phyloP scores from a whole-genome alignment of 2,888 invertebrate genomes.

The Alitta virens region DNA sequence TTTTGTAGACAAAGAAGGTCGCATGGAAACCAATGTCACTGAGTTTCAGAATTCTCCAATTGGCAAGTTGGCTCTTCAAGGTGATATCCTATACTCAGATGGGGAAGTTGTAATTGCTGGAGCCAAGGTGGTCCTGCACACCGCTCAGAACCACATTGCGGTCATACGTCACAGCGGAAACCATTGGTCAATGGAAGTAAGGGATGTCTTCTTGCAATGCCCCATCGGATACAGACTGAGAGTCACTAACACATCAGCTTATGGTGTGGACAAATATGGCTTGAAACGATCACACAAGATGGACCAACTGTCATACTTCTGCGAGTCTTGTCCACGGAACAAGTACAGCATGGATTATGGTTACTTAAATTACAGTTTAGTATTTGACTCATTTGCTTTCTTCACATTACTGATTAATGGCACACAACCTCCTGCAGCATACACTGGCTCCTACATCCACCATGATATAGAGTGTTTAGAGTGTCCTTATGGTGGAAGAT shows the following conservation, averaged over 20 bases:
- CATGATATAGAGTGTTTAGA: slow-evolving; percentile 29
- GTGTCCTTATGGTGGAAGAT: slow-evolving; percentile 32
- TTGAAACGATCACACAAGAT: slow-evolving; percentile 24
- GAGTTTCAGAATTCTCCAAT: slow-evolving; percentile 14
- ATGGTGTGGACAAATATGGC: slow-evolving; percentile 25
- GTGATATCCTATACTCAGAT: slow-evolving; percentile 32
- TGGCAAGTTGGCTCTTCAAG: slow-evolving; percentile 14
- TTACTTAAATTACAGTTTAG: slow-evolving; percentile 30
- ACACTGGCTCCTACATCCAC: slow-evolving; percentile 30
- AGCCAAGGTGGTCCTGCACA: slow-evolving; percentile 18
- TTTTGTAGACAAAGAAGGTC: slow-evolving; percentile 25
- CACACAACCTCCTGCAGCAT: slow-evolving; percentile 24
- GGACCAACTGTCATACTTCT: slow-evolving; percentile 32
- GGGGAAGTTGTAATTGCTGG: slow-evolving; percentile 23
- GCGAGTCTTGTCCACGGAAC: slow-evolving; percentile 31
- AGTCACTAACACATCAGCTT: slow-evolving; percentile 31
- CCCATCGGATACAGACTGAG: slow-evolving; percentile 28
- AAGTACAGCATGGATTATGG: slow-evolving; percentile 33
- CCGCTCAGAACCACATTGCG: slow-evolving; percentile 26
- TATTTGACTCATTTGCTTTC: slow-evolving; percentile 24
- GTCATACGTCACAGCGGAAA: slow-evolving; percentile 30
- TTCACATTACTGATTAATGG: slow-evolving; percentile 31
- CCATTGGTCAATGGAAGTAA: slow-evolving; percentile 30
- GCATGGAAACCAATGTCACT: slow-evolving; percentile 9
- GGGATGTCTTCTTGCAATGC: slow-evolving; percentile 29